These are phyloP conservation scores for Lycophotia porphyrea DNA, from an alignment of 2,888 invertebrate species.

Conservation along the genomic window DNA sequence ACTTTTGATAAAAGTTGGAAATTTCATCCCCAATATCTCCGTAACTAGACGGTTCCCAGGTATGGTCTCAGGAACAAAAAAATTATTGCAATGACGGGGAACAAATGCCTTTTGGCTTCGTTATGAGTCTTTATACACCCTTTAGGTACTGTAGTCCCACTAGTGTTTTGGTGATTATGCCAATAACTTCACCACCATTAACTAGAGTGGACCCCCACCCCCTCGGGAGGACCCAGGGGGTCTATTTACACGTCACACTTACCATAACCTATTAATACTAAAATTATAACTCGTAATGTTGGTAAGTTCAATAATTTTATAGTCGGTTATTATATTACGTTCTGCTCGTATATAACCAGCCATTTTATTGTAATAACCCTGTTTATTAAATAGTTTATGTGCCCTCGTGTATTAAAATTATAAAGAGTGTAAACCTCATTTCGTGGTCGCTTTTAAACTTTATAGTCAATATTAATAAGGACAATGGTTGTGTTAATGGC, in stretches of 20 bases:
- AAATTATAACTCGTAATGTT: slow-evolving; percentile 37
- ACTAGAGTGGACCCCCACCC: slow-evolving; percentile 51
- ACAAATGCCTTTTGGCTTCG: too few species aligned
- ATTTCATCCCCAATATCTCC: too few species aligned
- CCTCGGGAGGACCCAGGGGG: slow-evolving; percentile 10
- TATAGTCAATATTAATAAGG: slow-evolving; percentile 10
- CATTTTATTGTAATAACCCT: slow-evolving; percentile 51
- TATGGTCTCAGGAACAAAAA: too few species aligned
- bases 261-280: slow-evolving; percentile 59
- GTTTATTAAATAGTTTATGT: slow-evolving; percentile 54
- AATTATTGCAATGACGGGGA: too few species aligned
- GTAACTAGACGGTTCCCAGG: too few species aligned
- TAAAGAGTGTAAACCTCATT: slow-evolving; percentile 23
- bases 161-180: slow-evolving; percentile 38
- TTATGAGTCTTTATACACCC: too few species aligned
- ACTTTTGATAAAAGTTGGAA: too few species aligned
- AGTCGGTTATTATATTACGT: slow-evolving; percentile 4
- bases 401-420: slow-evolving; percentile 25
- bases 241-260: slow-evolving; percentile 46
- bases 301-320: slow-evolving; percentile 42
- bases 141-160: slow-evolving; percentile 14
- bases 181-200: slow-evolving; percentile 50
- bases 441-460: slow-evolving; percentile 19
- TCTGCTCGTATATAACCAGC: slow-evolving; percentile 21
- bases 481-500: slow-evolving; percentile 30